Conservation (phyloP, 2,888 invertebrate genomes). For the Lasioglossum marginatum region DNA sequence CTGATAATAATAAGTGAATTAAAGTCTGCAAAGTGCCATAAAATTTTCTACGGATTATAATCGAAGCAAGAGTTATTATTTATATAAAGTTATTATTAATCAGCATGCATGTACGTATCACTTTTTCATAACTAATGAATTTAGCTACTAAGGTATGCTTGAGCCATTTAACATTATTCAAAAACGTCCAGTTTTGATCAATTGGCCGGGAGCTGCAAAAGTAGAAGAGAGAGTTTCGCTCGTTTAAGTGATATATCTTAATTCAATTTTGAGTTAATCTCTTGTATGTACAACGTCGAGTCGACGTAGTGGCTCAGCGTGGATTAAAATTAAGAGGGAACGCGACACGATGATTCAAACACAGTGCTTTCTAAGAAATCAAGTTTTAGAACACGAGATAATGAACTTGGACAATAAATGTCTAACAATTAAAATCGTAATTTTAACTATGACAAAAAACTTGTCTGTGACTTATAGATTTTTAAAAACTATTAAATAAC, state of each 20-base stretch:
- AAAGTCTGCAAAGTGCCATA: too few species aligned
- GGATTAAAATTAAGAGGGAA: slow-evolving; percentile 12
- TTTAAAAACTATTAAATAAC: background rate
- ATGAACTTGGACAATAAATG: background rate
- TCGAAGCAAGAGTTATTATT: too few species aligned
- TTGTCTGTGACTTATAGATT: background rate
- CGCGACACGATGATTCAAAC: slow-evolving; percentile 1
- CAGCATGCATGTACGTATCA: background rate
- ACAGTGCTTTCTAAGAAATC: background rate
- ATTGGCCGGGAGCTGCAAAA: background rate
- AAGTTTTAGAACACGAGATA: background rate
- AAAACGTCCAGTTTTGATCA: background rate
- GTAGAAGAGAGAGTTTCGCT: background rate
- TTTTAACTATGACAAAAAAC: background rate
- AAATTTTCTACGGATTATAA: too few species aligned
- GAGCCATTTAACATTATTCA: background rate
- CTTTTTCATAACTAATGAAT: background rate
- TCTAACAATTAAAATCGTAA: background rate
- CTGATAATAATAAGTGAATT: too few species aligned
- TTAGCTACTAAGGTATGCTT: background rate
- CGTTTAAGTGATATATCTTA: background rate
- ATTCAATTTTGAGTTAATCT: background rate
- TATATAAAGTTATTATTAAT: too few species aligned
- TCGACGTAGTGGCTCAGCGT: background rate
- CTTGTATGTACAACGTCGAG: background rate